Percentiles rank a stretch among this genome's conserved stretches.
These are phyloP conservation scores for Pelodiscus sinensis DNA, from an alignment of 2,113 vertebrate species.

Conservation along the genomic window DNA sequence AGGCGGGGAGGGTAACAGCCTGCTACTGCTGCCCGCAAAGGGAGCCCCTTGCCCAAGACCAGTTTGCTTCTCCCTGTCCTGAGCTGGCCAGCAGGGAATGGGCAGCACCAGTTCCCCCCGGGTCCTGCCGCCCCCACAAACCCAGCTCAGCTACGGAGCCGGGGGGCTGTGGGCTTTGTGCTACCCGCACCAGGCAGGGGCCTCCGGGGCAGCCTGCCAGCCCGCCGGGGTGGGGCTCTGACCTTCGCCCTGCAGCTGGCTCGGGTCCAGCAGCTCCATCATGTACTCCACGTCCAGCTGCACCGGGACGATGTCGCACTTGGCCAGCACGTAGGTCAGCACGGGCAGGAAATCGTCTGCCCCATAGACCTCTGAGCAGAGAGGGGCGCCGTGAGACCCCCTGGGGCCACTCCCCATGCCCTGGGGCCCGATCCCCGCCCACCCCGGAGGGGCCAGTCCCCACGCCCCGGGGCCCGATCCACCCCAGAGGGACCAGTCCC, in stretches of 20 bases:
- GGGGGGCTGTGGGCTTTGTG: neutral
- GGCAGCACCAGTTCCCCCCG: neutral
- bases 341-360: slow-evolving; percentile 91
- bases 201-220: neutral
- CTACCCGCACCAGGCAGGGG: neutral
- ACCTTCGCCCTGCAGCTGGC: slow-evolving; percentile 89
- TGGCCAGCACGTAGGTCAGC: slow-evolving; percentile 86
- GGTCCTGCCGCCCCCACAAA: neutral
- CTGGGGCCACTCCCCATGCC: too few relatives aligned
- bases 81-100: neutral
- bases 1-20: neutral
- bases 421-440: too few relatives aligned
- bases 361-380: slow-evolving; percentile 80
- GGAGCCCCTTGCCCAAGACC: neutral
- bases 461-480: too few relatives aligned
- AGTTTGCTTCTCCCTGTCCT: neutral
- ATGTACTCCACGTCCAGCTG: slow-evolving; percentile 91
- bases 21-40: neutral
- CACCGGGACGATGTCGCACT: slow-evolving; percentile 79
- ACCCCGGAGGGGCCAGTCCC: too few relatives aligned
- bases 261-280: slow-evolving; percentile 91
- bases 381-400: too few relatives aligned
- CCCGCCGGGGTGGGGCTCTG: neutral
- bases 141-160: neutral
- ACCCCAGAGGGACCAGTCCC: too few relatives aligned